Evolutionary conservation across 2,113 vertebrate genomes (phyloP).

Genomic region (Caranx melampygus): DNA sequence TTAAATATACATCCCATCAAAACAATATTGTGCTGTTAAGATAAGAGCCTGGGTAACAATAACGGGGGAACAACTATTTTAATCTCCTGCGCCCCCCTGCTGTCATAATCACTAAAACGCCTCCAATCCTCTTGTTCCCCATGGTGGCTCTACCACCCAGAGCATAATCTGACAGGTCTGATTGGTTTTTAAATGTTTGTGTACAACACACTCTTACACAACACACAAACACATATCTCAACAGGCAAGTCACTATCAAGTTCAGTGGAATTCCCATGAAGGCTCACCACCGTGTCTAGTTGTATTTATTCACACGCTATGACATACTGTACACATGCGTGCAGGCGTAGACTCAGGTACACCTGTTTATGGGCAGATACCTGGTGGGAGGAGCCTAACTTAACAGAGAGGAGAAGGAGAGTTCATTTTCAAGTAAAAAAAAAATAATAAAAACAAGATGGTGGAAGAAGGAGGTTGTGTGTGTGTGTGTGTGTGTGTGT

Average conservation of each 20-base stretch:
- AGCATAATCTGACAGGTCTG: slow-evolving; percentile 16
- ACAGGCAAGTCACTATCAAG: slow-evolving; percentile 24
- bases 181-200: slow-evolving; percentile 19
- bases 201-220: slow-evolving; percentile 1
- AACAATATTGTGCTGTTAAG: not conserved
- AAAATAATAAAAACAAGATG: slow-evolving; percentile 1
- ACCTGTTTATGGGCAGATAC: slow-evolving; percentile 43
- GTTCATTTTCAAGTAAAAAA: slow-evolving; percentile 10
- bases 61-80: slow-evolving; percentile 21
- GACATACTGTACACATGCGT: not conserved
- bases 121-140: slow-evolving; percentile 37
- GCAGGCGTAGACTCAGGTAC: not conserved
- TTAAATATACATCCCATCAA: not conserved
- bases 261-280: not conserved
- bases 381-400: slow-evolving; percentile 45
- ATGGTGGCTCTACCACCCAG: slow-evolving; percentile 12
- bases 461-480: not conserved
- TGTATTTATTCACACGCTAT: not conserved
- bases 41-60: slow-evolving; percentile 11
- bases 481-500: slow-evolving; percentile 12
- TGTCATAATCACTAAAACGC: slow-evolving; percentile 39
- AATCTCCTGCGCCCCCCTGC: slow-evolving; percentile 44
- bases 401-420: not conserved
- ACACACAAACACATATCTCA: slow-evolving; percentile 1
- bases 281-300: not conserved